A percentile compares a stretch with the other conserved stretches of the same genome.
These are phyloP conservation scores for Eretmocerus hayati DNA, from an alignment of 2,888 invertebrate species.

Conservation along the genomic window DNA sequence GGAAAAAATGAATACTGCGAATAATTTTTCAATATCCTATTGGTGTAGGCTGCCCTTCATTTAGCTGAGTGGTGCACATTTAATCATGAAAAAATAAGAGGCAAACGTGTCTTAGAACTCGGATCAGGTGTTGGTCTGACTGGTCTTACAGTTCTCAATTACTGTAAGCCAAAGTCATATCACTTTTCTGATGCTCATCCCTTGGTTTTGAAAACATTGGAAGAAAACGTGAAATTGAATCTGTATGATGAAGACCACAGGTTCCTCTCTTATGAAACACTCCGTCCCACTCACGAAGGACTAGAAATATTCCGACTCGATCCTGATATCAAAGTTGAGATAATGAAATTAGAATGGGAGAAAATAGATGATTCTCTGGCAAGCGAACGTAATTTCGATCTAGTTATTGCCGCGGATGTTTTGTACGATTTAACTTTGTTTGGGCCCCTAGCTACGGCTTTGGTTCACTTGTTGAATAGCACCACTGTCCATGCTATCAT, in stretches of 20 bases:
- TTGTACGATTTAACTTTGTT: conserved; percentile 56
- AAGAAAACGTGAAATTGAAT: conserved; percentile 60
- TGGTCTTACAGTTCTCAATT: conserved; percentile 56
- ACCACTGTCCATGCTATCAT: conserved; percentile 47
- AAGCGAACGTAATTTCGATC: conserved; percentile 40
- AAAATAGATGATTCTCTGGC: conserved; percentile 38
- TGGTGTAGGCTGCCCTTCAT: conserved; percentile 58
- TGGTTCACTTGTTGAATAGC: conserved; percentile 45
- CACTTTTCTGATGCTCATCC: conserved; percentile 65
- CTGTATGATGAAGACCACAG: conserved; percentile 32
- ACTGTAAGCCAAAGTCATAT: conserved; percentile 52
- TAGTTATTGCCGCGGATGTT: conserved; percentile 57
- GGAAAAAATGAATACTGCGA: not conserved
- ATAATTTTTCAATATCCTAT: not conserved
- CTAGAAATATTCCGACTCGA: conserved; percentile 3
- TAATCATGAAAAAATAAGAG: conserved; percentile 50
- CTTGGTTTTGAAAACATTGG: conserved; percentile 57
- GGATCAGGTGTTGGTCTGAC: conserved; percentile 73
- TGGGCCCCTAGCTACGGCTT: conserved; percentile 44
- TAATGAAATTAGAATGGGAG: conserved; percentile 51
- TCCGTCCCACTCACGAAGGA: conserved; percentile 14
- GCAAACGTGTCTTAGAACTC: conserved; percentile 62
- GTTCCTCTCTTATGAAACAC: conserved; percentile 10
- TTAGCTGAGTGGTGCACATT: conserved; percentile 64
- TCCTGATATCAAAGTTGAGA: conserved; percentile 28